Base-by-base conservation (phyloP, 2,797 vertebrate species). In the Emys orbicularis region DNA sequence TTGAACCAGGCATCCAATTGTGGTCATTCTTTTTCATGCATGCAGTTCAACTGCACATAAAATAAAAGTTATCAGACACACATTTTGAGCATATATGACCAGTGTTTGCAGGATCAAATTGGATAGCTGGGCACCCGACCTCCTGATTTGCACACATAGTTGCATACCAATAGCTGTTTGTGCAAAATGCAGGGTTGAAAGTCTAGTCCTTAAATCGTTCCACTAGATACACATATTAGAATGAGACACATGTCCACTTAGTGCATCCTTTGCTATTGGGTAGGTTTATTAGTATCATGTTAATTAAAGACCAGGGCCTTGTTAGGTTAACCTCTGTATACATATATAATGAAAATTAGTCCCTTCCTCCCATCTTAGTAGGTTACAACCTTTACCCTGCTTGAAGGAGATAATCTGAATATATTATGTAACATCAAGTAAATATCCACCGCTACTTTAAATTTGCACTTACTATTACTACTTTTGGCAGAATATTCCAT, bases 101-200 rank as follows among this genome's bases (percentile, higher is more conserved):
- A 0, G 49, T 52, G 9, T 6, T 77, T 77, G 41, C 74, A 77
- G 49, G 74, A 47, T 47, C 44, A 44, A 27, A 49, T 72, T 72
- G 19, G 13, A 47, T 29, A 29, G 27, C 25, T 16, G 15, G 41
- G 25, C 27, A 27, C 11, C 27, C 3, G 27, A 47, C 72, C 44
- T 41, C n/a, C 68, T 1, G 0, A 94, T 97, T 96, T 97, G 95
- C 97, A 97, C 97, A 97, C 97, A 41, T 13, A 95, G 95, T 92
- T 95, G 94, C 94, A 81, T 80, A 79, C 85, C 23, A 74, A 76
- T 27, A 47, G 12, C 25, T 94, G 82, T 94, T 94, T 93, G 90
- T 94, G 82, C 96, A 96, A 95, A 47, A 93, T 97, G 95, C 95
- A 96, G 84, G 13, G 93, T 93, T 97, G 94, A 96, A 96, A 95